Base-by-base conservation (phyloP, 2,888 invertebrate genomes). In the Alviniconcha strummeri region DNA sequence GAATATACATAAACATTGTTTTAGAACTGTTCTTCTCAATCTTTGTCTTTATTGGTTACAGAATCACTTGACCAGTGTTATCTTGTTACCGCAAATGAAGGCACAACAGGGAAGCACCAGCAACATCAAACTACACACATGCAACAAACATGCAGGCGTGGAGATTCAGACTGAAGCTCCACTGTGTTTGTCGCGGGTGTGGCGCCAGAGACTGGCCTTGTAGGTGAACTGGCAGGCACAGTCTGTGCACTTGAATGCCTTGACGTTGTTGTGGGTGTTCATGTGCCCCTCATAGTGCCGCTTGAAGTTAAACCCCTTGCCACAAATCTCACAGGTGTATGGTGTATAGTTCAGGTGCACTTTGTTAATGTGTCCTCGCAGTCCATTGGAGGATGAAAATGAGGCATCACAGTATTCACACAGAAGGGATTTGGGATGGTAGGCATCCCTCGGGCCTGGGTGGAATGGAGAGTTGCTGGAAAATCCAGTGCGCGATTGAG, bases 181-280 rank as follows among this genome's bases (percentile, higher is more conserved):
- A n/a, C 17, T 17, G 19, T 78, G 78, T 57, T 78, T 78, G 64
- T 64, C 60, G 15, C 78, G 78, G 15, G 54, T 78, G 54, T 85
- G 85, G 17, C 81, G 79, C 15, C 72, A 80, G 60, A 85, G 69
- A 72, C 85, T 85, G 71, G 82, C 82, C n/a, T 78, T 82, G 74
- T 85, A 83, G 8, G 83, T 69, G 75, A 83, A 85, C 17, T 79
- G 81, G 74, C 82, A 77, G 55, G 81, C 67, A 64, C 85, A 85
- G 11, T 13, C 55, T 8, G 83, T 57, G 69, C 85, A 85, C 19
- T 80, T 75, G 55, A 82, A 85, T n/a, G 85, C 81, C 64, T 85
- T 85, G 2, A 79, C 75, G n/a, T 83, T 83, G 69, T 79, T 80
- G 67, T 85, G 85, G 17, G 81, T 85, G 82, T 85, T 85, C 67